Evolutionary conservation across 2,113 vertebrate genomes (phyloP).

Genomic region (Coptodon rendalli): DNA sequence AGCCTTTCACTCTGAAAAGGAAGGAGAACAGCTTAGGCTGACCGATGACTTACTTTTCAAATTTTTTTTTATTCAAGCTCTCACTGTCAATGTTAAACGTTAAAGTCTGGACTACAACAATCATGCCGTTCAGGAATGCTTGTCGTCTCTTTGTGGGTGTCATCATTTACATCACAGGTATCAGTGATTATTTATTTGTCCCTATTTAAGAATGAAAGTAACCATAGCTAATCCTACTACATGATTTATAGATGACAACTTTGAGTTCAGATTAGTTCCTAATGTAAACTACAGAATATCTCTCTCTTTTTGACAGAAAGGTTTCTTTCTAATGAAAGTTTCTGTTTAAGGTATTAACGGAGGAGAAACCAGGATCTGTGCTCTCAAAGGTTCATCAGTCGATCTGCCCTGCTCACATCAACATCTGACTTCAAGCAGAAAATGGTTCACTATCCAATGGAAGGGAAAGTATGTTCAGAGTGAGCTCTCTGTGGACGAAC

Average conservation of each 20-base stretch:
- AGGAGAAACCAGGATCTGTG: neutral
- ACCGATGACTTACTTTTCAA: neutral
- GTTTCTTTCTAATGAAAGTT: neutral
- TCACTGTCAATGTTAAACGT: neutral
- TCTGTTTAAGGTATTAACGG: neutral
- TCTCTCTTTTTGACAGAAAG: neutral
- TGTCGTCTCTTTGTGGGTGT: neutral
- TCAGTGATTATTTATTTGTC: neutral
- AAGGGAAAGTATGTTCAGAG: neutral
- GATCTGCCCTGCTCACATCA: neutral
- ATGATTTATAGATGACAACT: neutral
- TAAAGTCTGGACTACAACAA: neutral
- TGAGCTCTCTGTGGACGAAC: neutral
- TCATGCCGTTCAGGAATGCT: accelerated
- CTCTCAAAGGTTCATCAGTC: accelerated
- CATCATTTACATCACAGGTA: neutral
- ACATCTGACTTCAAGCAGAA: neutral
- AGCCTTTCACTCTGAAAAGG: neutral
- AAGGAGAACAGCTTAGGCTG: neutral
- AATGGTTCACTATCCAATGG: neutral
- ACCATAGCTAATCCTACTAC: neutral
- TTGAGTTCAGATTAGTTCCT: neutral
- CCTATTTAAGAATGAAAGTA: neutral
- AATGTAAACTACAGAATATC: neutral
- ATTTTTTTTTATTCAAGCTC: neutral